These are phyloP conservation scores for Hypotaenidia philippensis DNA, from an alignment of 2,797 vertebrate genomes.

Conservation along the genomic window DNA sequence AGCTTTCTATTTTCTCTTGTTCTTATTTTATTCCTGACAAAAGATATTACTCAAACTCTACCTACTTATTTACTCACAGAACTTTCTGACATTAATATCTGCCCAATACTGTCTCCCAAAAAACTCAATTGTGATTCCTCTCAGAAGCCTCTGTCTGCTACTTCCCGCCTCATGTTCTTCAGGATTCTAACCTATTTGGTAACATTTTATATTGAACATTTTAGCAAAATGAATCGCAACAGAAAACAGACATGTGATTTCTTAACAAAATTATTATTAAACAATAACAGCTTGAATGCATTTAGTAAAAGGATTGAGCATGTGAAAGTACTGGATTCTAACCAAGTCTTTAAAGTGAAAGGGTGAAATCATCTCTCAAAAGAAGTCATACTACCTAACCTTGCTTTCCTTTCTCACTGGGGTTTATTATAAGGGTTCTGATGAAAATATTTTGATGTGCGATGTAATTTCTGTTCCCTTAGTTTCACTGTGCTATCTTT, in stretches of 20 bases:
- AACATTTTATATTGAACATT: background rate
- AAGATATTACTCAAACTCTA: background rate
- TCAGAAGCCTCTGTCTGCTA: background rate
- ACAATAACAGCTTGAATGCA: background rate
- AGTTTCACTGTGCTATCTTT: background rate
- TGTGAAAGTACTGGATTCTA: background rate
- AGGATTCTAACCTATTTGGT: background rate
- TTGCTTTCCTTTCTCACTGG: background rate
- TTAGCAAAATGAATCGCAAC: background rate
- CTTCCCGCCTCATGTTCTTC: background rate
- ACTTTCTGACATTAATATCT: background rate
- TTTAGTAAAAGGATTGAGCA: background rate
- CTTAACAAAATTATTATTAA: background rate
- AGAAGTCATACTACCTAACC: background rate
- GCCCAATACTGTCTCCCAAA: background rate
- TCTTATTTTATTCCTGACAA: background rate
- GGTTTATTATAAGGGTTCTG: background rate
- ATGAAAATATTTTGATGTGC: background rate
- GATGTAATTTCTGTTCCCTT: background rate
- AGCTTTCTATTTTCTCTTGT: background rate
- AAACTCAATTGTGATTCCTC: background rate
- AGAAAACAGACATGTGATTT: background rate
- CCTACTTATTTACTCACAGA: background rate
- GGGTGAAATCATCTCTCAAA: background rate
- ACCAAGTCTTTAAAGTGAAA: background rate